Conservation (phyloP, 2,113 vertebrate species). For the Corythornis vintsioides region DNA sequence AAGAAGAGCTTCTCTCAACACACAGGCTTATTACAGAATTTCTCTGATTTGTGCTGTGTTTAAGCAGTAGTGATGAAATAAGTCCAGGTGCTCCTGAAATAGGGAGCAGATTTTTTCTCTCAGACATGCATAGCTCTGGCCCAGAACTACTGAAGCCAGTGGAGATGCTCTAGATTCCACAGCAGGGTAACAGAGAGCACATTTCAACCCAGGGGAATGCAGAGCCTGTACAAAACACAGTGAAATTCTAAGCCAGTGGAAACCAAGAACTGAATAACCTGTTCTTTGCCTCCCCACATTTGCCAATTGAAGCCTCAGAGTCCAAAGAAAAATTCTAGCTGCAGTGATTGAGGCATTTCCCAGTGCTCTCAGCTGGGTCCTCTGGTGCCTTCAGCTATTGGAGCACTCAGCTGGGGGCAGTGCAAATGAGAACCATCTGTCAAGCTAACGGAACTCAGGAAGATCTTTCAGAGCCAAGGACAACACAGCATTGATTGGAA, state of each 20-base stretch:
- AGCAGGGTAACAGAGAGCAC: neutral
- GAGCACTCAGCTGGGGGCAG: neutral
- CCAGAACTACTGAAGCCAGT: neutral
- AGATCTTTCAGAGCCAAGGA: neutral
- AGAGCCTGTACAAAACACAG: neutral
- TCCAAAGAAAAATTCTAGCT: neutral
- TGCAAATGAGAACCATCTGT: conserved; percentile 27
- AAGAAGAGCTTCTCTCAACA: neutral
- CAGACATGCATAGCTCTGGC: neutral
- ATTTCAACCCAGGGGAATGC: neutral
- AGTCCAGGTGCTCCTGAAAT: neutral
- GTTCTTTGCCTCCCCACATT: neutral
- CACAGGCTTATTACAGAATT: neutral
- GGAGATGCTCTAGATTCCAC: neutral
- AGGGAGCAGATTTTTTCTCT: neutral
- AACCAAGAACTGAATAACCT: neutral
- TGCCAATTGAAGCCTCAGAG: neutral
- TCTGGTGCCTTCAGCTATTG: neutral
- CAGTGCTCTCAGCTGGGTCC: neutral
- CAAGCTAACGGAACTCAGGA: neutral
- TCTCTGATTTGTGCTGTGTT: neutral
- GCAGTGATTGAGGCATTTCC: neutral
- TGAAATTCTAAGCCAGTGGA: neutral
- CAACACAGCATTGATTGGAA: neutral
- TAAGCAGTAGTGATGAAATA: neutral